Evolutionary conservation across 2,797 vertebrate genomes (phyloP).

Genomic region (Eleutherodactylus coqui): DNA sequence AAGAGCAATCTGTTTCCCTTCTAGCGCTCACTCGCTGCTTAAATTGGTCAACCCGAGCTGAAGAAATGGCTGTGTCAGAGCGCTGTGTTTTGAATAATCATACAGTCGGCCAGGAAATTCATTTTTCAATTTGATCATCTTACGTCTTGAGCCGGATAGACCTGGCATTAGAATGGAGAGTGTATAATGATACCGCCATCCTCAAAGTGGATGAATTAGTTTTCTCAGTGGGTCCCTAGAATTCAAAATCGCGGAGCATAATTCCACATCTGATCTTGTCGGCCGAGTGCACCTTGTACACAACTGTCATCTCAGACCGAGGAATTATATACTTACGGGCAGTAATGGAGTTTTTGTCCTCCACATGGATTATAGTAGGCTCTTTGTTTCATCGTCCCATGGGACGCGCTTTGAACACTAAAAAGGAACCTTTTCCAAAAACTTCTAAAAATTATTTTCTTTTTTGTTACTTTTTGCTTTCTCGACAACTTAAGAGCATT

Average conservation of each 20-base stretch:
- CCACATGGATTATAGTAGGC: neutral
- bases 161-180: slow-evolving; percentile 57
- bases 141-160: slow-evolving; percentile 59
- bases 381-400: neutral
- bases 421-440: neutral
- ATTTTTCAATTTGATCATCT: slow-evolving; percentile 59
- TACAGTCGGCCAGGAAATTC: slow-evolving; percentile 39
- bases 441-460: neutral
- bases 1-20: slow-evolving; percentile 18
- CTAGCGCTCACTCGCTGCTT: neutral
- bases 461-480: neutral
- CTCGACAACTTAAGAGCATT: no score
- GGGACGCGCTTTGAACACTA: slow-evolving; percentile 6
- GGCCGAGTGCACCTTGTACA: neutral
- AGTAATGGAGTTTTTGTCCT: slow-evolving; percentile 27
- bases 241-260: neutral
- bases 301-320: slow-evolving; percentile 21
- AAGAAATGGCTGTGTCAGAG: slow-evolving; percentile 9
- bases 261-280: slow-evolving; percentile 35
- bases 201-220: slow-evolving; percentile 55
- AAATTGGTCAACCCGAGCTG: slow-evolving; percentile 34
- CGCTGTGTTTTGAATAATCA: slow-evolving; percentile 35
- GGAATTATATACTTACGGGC: slow-evolving; percentile 18
- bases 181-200: slow-evolving; percentile 16
- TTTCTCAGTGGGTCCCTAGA: slow-evolving; percentile 36